Base-by-base conservation (phyloP, 2,888 invertebrate genomes). In the Cephonodes hylas region DNA sequence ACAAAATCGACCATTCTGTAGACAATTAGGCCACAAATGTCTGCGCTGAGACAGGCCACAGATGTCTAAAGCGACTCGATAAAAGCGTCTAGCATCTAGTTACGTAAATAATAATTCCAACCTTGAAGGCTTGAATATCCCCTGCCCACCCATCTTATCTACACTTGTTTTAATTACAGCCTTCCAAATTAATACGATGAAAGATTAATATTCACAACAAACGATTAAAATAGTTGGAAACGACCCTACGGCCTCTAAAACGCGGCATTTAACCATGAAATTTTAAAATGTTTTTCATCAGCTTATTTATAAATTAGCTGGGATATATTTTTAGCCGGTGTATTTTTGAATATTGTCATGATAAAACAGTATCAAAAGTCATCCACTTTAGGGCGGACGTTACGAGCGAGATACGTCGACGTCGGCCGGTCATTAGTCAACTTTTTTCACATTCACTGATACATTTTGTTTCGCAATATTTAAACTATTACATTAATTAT, bases 331-430 rank as follows among this genome's bases (percentile, higher is more conserved):
- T 66, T 62, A 73, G 63, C 59, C 20, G 22, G 15, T 38, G 6
- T 48, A 48, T 48, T 60, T 59, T 60, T 48, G 48, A 46, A 46
- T 13, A 48, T 60, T 53, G 48, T 57, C 15, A 57, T 57, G 45
- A 20, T 57, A 61, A 42, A 57, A 61, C 56, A 23, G 23, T 20
- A 13, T 44, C 56, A 60, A 72, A 77, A 66, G 74, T 84, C 81
- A 86, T 86, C 89, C 88, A 89, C 89, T 91, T 89, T 84, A 70
- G 69, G 67, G 76, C 89, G 91, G 91, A 91, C 73, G 75, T 91
- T 88, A 90, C 74, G 79, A 81, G 87, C 91, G 75, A 63, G 81
- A 83, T 57, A 22, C 8, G 38, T n/a, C 58, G 10, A 44, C 61
- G 22, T 59, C 25, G 25, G 25, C 66, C 68, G 68, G 72, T 79